These are phyloP conservation scores for Byasa hedistus DNA, from an alignment of 2,888 invertebrate species.

Conservation along the genomic window DNA sequence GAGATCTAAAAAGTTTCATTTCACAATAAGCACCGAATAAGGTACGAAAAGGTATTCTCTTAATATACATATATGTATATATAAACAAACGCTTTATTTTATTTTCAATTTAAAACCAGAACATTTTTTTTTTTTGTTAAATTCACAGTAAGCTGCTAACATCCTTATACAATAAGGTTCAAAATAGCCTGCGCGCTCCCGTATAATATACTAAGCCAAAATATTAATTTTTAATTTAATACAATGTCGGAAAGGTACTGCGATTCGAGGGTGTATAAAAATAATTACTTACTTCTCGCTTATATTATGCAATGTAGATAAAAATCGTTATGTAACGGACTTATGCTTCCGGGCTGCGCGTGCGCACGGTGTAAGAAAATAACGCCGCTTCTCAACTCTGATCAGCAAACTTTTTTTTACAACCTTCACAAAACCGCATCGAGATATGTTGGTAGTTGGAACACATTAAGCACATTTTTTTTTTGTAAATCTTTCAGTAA, in stretches of 20 bases:
- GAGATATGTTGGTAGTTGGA: constrained; percentile 27
- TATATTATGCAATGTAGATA: constrained; percentile 23
- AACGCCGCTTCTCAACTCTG: background rate
- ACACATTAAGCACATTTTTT: constrained; percentile 21
- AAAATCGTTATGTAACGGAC: constrained; percentile 7
- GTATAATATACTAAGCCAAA: constrained; percentile 28
- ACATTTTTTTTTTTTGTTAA: constrained; percentile 13
- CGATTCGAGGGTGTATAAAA: constrained; percentile 22
- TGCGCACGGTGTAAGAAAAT: constrained; percentile 14
- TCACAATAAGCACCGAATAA: constrained; percentile 29
- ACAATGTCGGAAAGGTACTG: constrained; percentile 10
- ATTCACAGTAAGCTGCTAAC: constrained; percentile 38
- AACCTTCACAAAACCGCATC: background rate
- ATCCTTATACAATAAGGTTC: constrained; percentile 48
- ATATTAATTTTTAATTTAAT: constrained; percentile 16
- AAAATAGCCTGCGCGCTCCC: constrained; percentile 40
- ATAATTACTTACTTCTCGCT: constrained; percentile 27
- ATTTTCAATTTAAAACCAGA: background rate
- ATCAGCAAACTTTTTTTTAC: background rate
- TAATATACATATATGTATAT: too few species aligned
- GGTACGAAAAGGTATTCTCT: constrained; percentile 12
- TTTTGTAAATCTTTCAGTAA: constrained; percentile 17
- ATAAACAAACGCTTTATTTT: background rate
- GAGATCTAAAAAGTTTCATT: constrained; percentile 43
- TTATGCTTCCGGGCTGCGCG: background rate